A percentile compares a stretch with the other conserved stretches of the same genome.
Conservation (phyloP, 2,113 vertebrate species). For the Muntiacus reevesi region DNA sequence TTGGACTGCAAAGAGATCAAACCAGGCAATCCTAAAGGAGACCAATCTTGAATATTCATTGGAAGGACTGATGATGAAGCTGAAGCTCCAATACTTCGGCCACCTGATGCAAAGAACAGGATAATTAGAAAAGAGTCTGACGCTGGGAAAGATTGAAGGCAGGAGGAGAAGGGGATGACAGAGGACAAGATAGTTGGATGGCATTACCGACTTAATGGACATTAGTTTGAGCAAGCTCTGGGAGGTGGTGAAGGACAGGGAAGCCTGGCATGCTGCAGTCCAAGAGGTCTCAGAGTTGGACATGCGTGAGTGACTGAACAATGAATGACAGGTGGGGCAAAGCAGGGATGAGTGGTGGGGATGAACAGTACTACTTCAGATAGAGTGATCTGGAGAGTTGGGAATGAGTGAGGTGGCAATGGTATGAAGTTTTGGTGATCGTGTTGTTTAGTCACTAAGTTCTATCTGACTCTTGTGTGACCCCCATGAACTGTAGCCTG, state of each 20-base stretch:
- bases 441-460: not conserved
- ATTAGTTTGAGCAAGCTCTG: not conserved
- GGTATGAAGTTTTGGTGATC: not conserved
- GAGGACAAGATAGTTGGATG: not conserved
- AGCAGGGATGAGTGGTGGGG: not conserved
- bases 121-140: not conserved
- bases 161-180: not conserved
- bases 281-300: not conserved
- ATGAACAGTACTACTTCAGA: not conserved
- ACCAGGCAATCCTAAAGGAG: not conserved
- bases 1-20: not conserved
- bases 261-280: not conserved
- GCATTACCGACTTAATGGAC: not conserved
- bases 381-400: not conserved
- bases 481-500: not conserved
- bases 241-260: not conserved
- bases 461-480: not conserved
- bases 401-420: not conserved
- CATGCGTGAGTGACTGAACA: not conserved
- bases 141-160: not conserved
- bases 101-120: not conserved
- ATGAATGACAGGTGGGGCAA: not conserved
- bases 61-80: not conserved
- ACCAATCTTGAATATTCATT: not conserved
- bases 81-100: not conserved